These are phyloP conservation scores for Spilosoma lubricipeda DNA, from an alignment of 2,888 invertebrate genomes.

Conservation along the genomic window DNA sequence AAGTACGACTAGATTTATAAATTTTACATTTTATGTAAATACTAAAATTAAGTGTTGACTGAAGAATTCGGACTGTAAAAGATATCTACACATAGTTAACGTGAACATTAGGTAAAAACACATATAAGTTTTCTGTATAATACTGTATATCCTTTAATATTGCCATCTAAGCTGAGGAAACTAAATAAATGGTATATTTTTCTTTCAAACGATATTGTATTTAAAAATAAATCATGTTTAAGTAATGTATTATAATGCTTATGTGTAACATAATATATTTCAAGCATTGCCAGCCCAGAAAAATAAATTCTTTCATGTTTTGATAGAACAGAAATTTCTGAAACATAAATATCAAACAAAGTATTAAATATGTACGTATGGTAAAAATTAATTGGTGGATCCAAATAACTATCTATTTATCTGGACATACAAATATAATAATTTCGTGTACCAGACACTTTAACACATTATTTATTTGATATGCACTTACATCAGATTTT, in stretches of 20 bases:
- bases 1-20: constrained; percentile 4
- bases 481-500: constrained; percentile 50
- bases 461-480: constrained; percentile 51
- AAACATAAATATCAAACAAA: background rate
- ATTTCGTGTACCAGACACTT: constrained; percentile 69
- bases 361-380: background rate
- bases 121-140: constrained; percentile 16
- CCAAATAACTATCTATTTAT: constrained; percentile 1
- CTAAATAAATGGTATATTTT: background rate
- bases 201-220: background rate
- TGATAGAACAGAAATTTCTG: background rate
- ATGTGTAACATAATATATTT: constrained; percentile 41
- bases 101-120: constrained; percentile 14
- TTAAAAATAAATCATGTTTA: constrained; percentile 2
- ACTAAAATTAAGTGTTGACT: background rate
- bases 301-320: background rate
- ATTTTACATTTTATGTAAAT: constrained; percentile 4
- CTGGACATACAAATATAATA: constrained; percentile 8
- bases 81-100: constrained; percentile 7
- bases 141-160: constrained; percentile 15
- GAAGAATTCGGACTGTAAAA: constrained; percentile 4
- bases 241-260: constrained; percentile 38
- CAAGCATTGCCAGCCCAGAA: constrained; percentile 27
- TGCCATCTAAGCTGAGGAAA: constrained; percentile 36
- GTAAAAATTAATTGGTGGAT: background rate